Evolutionary conservation across 1,140 invertebrate species (phyloP).

Genomic region (Pogonus chalceus): DNA sequence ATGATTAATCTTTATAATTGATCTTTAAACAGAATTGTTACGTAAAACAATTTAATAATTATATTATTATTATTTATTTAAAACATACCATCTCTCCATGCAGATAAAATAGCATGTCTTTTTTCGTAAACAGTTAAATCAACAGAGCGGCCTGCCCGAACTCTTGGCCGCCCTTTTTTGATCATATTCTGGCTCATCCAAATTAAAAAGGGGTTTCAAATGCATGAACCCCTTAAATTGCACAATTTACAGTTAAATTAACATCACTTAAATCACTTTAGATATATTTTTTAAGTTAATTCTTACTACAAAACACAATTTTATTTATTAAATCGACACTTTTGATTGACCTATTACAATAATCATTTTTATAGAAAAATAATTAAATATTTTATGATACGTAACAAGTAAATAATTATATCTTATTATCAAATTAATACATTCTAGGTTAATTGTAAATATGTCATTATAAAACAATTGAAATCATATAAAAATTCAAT

Average conservation of each 20-base stretch:
- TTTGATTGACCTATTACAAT: not conserved
- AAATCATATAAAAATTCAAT: too few relatives aligned
- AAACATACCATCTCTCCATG: conserved; percentile 32
- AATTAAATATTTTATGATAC: too few relatives aligned
- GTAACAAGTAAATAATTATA: too few relatives aligned
- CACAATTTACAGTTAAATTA: not conserved
- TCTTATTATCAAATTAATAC: too few relatives aligned
- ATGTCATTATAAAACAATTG: too few relatives aligned
- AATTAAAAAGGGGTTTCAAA: not conserved
- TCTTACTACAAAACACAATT: not conserved
- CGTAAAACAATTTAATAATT: too few relatives aligned
- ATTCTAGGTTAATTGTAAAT: too few relatives aligned
- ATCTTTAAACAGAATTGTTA: too few relatives aligned
- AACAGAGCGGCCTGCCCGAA: conserved; percentile 23
- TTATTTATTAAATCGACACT: not conserved
- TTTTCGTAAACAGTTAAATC: conserved; percentile 31
- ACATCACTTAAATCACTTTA: conserved; percentile 6
- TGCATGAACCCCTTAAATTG: not conserved
- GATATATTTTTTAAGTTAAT: conserved; percentile 3
- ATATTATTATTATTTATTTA: too few relatives aligned
- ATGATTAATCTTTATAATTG: too few relatives aligned
- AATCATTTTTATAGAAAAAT: not conserved
- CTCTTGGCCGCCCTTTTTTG: conserved; percentile 18
- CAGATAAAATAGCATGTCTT: conserved; percentile 26
- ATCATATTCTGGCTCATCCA: too few relatives aligned